Percentiles rank a stretch among this genome's conserved stretches.
Evolutionary conservation across 1,140 invertebrate genomes (phyloP).

Genomic region (Drosophila santomea): DNA sequence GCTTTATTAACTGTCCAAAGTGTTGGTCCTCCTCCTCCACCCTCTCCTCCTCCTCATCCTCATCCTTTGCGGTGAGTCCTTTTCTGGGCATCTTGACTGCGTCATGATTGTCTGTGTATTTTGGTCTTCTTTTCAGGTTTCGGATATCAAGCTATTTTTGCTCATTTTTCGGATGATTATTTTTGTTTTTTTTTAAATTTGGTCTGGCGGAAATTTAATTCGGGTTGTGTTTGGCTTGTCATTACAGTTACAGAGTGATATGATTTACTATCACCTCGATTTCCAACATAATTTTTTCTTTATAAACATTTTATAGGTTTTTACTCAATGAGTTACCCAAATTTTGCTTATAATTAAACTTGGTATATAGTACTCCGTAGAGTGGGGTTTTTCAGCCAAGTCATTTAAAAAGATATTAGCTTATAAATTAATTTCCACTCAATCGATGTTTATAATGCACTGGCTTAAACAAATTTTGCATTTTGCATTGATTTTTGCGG

Average conservation of each 20-base stretch:
- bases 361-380: too few species aligned
- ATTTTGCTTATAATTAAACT: too few species aligned
- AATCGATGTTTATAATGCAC: too few species aligned
- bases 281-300: too few species aligned
- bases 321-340: too few species aligned
- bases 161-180: conserved; percentile 4
- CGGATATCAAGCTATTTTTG: conserved; percentile 43
- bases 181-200: conserved; percentile 27
- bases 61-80: conserved; percentile 1
- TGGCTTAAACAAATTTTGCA: neutral
- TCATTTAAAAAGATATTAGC: too few species aligned
- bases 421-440: neutral
- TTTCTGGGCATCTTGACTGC: conserved; percentile 19
- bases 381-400: too few species aligned
- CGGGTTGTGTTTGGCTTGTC: neutral
- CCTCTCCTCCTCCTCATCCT: neutral
- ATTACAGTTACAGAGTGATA: too few species aligned
- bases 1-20: conserved; percentile 73
- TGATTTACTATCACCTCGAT: too few species aligned
- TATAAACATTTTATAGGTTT: too few species aligned
- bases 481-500: neutral
- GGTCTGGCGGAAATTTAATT: conserved; percentile 12
- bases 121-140: conserved; percentile 22
- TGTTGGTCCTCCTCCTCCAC: conserved; percentile 16
- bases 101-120: conserved; percentile 24